A percentile compares a stretch with the other conserved stretches of the same genome.
These are phyloP conservation scores for Prosapia bicincta DNA, from an alignment of 2,888 invertebrate genomes.

Conservation along the genomic window DNA sequence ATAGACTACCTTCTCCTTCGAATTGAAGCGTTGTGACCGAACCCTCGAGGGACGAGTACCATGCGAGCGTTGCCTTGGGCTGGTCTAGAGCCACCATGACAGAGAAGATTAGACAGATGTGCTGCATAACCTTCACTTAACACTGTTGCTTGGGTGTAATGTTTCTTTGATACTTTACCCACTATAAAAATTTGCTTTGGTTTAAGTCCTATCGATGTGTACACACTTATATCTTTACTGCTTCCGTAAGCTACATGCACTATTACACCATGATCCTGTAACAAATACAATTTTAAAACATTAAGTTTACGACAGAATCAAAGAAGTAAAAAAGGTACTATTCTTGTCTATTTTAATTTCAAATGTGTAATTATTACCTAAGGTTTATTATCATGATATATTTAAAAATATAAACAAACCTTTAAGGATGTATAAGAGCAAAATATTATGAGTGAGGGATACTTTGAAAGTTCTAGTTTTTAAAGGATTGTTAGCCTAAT, in stretches of 20 bases:
- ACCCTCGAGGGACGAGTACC: slow-evolving; percentile 80
- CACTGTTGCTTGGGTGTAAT: slow-evolving; percentile 76
- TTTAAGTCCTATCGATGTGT: slow-evolving; percentile 82
- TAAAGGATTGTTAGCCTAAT: too few relatives aligned
- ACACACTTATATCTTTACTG: slow-evolving; percentile 95
- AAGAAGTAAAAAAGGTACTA: slow-evolving; percentile 73
- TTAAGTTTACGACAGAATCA: slow-evolving; percentile 71
- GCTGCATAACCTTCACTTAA: slow-evolving; percentile 87
- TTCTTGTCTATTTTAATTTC: too few relatives aligned
- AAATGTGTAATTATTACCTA: too few relatives aligned
- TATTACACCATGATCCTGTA: slow-evolving; percentile 75
- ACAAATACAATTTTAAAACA: not conserved
- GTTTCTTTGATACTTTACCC: slow-evolving; percentile 89
- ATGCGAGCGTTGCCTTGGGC: slow-evolving; percentile 94
- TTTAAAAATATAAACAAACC: too few relatives aligned
- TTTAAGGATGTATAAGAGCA: too few relatives aligned
- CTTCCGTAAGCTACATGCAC: slow-evolving; percentile 96
- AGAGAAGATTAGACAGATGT: slow-evolving; percentile 78
- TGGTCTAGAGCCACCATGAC: slow-evolving; percentile 84
- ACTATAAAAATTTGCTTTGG: slow-evolving; percentile 93
- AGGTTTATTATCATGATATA: too few relatives aligned
- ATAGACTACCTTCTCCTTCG: slow-evolving; percentile 63
- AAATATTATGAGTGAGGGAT: too few relatives aligned
- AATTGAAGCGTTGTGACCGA: slow-evolving; percentile 69
- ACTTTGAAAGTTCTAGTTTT: too few relatives aligned